Evolutionary conservation across 2,888 invertebrate genomes (phyloP), one percentile per base, ranked within the genome.

Genomic region (Copidosoma aretas): DNA sequence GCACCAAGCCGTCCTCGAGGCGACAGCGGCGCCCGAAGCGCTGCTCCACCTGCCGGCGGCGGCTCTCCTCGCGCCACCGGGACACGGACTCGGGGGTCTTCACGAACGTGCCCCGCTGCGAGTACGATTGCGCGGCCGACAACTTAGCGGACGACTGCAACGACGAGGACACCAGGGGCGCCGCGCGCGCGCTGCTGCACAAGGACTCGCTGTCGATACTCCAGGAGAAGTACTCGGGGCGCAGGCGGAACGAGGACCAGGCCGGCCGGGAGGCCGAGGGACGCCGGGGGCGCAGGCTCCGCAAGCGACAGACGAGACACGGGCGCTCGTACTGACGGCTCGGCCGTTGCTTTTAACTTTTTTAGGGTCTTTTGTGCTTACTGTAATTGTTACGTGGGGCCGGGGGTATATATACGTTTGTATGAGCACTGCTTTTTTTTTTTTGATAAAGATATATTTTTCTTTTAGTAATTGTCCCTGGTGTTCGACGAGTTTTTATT

Each of bases 201-300:
- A 80, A 79, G 68, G 81, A 82, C 64, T 81, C 81, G 25, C 66
- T 81, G 73, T 76, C 80, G 24, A 78, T 81, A 59, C 71, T 82
- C 52, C 77, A 78, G 68, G 78, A 81, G 41, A 79, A 80, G 72
- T 80, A 56, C 19, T 46, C 22, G 14, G 10, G 3, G 24, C n/a
- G 54, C 71, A 24, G 32, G 14, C 22, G 21, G n/a, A 32, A 39
- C 22, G 22, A 59, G 21, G 43, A 12, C 12, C 3, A 1, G 14
- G 43, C 43, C 43, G 12, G 17, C 12, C 15, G 12, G 43, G 43
- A 46, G 43, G 17, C 4, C 3, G 43, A 46, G 2, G 43, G 17
- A 1, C 43, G 43, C 3, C 43, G 43, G 14, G 10, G 41, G 12
- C 43, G 43, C 12, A 46, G 43, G 43, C 12, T 46, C 15, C 43